Base-by-base conservation (phyloP, 2,797 vertebrate genomes). In the Hyperoplus immaculatus region DNA sequence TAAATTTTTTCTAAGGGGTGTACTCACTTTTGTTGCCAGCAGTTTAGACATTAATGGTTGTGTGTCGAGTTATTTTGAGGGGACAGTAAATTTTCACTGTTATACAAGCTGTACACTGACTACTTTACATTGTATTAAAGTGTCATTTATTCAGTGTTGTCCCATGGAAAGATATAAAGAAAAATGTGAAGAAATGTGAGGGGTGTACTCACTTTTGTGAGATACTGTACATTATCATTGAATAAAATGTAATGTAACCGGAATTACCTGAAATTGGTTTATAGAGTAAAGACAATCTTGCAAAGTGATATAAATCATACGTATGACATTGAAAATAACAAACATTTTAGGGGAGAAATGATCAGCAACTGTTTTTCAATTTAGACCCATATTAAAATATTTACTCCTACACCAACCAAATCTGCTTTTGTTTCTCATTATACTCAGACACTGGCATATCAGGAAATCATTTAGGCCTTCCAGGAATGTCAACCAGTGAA, bases 341-440 rank as follows among this genome's bases (percentile, higher is more conserved):
- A 21, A 42, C 11, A n/a, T 57, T 64, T 65, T 14, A 15, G 36
- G 14, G 1, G 55, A 12, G 36, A 56, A 29, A 65, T 5, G 5
- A 49, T 16, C 2, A 46, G 45, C 4, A 46, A 12, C 50, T 10
- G 3, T 29, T 0, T 2, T 72, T 55, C 8, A 47, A 43, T 66
- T 5, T 6, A 53, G 14, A 15, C 18, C 11, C 5, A 36, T 15
- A 72, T 47, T 49, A 6, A 62, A 53, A 57, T 7, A 16, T 55
- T 36, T 50, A 12, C 39, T 51, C 51, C 5, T 47, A 14, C 3
- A 50, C 10, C 2, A 43, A 38, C 39, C 13, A 29, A 59, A 29
- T 49, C 51, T 69, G 21, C 39, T 15, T 14, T 15, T n/a, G 45
- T 49, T 51, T 56, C 15, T 56, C n/a, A 75, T 45, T 53, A 38